Conservation (phyloP, 92 coral and sea anemone genomes). For the Phenganax subtilis region DNA sequence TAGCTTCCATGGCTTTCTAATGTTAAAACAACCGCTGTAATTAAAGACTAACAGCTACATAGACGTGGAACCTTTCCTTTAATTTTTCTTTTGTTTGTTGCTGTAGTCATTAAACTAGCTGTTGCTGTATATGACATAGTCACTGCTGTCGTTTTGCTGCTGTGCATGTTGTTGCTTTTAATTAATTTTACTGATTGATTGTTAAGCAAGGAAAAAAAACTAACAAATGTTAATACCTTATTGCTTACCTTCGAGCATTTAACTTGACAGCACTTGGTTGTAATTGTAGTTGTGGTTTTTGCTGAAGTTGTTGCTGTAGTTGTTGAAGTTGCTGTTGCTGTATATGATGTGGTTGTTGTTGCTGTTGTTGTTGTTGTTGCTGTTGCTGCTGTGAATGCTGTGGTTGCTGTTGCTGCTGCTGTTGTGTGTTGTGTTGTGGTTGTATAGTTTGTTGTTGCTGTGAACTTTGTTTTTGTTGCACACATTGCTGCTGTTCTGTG, state of each 20-base stretch:
- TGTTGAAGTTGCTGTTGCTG: conserved; percentile 37
- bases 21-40: too few relatives aligned
- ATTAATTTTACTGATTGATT: too few relatives aligned
- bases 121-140: too few relatives aligned
- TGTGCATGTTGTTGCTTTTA: too few relatives aligned
- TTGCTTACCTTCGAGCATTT: conserved; percentile 33
- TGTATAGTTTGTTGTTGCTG: conserved; percentile 44
- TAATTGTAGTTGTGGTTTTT: conserved; percentile 42
- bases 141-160: too few relatives aligned
- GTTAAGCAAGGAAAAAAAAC: too few relatives aligned
- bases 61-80: too few relatives aligned
- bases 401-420: conserved; percentile 41
- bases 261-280: conserved; percentile 37
- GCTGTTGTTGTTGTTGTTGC: conserved; percentile 48
- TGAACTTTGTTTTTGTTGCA: conserved; percentile 40
- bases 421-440: conserved; percentile 43
- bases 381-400: conserved; percentile 34
- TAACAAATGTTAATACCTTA: conserved; percentile 19
- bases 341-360: conserved; percentile 44
- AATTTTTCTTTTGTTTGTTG: too few relatives aligned
- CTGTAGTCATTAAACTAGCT: too few relatives aligned
- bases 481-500: conserved; percentile 44
- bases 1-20: too few relatives aligned
- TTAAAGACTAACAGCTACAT: too few relatives aligned
- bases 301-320: conserved; percentile 44